Percentiles rank a stretch among this genome's conserved stretches.
These are phyloP conservation scores for Habroteleia sp. DNA, from an alignment of 2,888 invertebrate species.

Conservation along the genomic window DNA sequence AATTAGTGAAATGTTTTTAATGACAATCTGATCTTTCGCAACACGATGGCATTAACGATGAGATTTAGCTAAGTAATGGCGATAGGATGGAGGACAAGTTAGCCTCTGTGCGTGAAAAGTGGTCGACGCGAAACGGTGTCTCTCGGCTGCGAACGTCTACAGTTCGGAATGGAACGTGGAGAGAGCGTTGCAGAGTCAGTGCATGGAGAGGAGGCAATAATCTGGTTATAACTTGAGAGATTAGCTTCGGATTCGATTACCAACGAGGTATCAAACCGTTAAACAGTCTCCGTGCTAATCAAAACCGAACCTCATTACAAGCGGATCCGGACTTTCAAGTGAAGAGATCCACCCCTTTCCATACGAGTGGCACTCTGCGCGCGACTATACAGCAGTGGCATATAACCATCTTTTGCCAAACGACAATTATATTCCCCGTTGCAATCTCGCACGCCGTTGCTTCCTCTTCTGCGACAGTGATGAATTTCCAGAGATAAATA, in stretches of 20 bases:
- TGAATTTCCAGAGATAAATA: constrained; percentile 65
- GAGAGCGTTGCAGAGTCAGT: constrained; percentile 75
- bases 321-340: constrained; percentile 71
- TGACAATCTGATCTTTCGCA: neutral
- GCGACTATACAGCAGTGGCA: constrained; percentile 56
- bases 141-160: constrained; percentile 69
- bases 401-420: constrained; percentile 63
- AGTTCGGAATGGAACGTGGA: constrained; percentile 70
- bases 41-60: neutral
- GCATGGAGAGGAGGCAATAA: constrained; percentile 81
- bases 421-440: constrained; percentile 61
- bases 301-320: constrained; percentile 82
- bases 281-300: constrained; percentile 82
- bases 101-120: constrained; percentile 37
- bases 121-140: constrained; percentile 35
- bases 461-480: constrained; percentile 53
- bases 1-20: neutral
- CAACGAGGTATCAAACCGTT: constrained; percentile 82
- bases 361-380: constrained; percentile 61
- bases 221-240: constrained; percentile 82
- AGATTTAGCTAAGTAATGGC: constrained; percentile 17
- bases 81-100: constrained; percentile 18
- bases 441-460: constrained; percentile 58
- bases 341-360: constrained; percentile 64
- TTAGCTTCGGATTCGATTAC: constrained; percentile 82